phyloP scores from a whole-genome alignment of 2,113 vertebrate genomes.

The Labrus mixtus region DNA sequence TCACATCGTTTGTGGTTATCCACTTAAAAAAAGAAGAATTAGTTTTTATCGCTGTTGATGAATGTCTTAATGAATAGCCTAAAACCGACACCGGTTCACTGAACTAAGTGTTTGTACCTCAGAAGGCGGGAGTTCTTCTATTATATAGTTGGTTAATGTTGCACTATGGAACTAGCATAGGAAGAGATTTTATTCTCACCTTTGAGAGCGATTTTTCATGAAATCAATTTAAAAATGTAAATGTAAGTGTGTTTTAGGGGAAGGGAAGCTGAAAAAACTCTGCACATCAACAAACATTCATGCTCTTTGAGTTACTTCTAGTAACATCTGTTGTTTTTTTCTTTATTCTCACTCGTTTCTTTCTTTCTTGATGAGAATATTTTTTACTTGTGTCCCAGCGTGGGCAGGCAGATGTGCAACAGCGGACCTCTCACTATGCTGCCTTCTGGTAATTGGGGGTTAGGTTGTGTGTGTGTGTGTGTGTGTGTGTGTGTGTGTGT shows the following conservation, averaged over 20 bases:
- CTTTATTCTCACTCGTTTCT: neutral
- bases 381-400: constrained; percentile 15
- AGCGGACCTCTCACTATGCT: constrained; percentile 23
- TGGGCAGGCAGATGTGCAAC: constrained; percentile 20
- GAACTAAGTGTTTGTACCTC: neutral
- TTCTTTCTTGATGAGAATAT: constrained; percentile 15
- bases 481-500: constrained; percentile 13
- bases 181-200: neutral
- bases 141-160: no score
- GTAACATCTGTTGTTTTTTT: constrained; percentile 3
- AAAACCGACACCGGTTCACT: no score
- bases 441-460: constrained; percentile 49
- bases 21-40: no score
- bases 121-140: neutral
- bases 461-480: constrained; percentile 21
- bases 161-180: neutral
- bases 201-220: neutral
- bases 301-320: neutral
- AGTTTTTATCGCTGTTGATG: no score
- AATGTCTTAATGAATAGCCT: no score
- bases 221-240: neutral
- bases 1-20: no score
- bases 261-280: no score
- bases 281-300: neutral
- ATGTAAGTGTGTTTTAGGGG: neutral